Evolutionary conservation across 2,797 vertebrate species (phyloP).

Genomic region (Morelia viridis): DNA sequence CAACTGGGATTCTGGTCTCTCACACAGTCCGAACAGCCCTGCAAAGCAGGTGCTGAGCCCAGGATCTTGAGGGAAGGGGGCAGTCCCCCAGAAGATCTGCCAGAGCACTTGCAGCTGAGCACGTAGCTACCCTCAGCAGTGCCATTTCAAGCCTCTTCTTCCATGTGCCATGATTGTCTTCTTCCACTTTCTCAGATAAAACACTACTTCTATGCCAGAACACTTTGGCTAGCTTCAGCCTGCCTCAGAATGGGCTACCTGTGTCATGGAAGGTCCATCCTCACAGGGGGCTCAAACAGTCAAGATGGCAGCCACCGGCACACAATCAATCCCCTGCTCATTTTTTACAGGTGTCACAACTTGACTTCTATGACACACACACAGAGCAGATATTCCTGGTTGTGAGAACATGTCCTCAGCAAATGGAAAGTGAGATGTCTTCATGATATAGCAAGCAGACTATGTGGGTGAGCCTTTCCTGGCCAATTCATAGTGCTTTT

Average conservation of each 20-base stretch:
- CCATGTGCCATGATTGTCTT: background rate
- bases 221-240: background rate
- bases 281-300: background rate
- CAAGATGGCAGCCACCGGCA: background rate
- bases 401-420: background rate
- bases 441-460: background rate
- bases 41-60: background rate
- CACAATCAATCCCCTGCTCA: background rate
- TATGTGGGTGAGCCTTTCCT: background rate
- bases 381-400: background rate
- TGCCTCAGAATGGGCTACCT: background rate
- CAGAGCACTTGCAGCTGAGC: background rate
- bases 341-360: background rate
- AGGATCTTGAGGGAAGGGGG: background rate
- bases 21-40: background rate
- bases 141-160: background rate
- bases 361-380: background rate
- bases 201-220: background rate
- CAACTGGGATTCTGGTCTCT: background rate
- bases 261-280: background rate
- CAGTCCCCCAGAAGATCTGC: background rate
- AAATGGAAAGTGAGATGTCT: background rate
- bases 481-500: fast-evolving
- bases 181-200: background rate
- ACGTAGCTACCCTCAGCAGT: background rate